A percentile compares a stretch with the other conserved stretches of the same genome.
Conservation (phyloP, 2,888 invertebrate genomes). For the Drosophila seclusa region DNA sequence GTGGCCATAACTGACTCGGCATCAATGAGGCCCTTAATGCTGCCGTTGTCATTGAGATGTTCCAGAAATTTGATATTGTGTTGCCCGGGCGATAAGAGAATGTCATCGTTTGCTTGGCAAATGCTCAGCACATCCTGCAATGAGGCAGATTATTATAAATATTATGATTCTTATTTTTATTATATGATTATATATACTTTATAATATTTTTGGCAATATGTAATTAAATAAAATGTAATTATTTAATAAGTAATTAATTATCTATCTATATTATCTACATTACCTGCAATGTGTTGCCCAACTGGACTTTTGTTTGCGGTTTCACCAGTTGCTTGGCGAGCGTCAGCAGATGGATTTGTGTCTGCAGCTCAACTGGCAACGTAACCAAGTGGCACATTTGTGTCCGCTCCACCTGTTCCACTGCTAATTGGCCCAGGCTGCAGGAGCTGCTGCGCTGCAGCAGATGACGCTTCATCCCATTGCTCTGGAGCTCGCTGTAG, state of each 20-base stretch:
- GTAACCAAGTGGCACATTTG: slow-evolving; percentile 84
- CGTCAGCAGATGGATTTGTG: slow-evolving; percentile 85
- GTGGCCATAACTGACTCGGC: slow-evolving; percentile 16
- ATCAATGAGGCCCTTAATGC: slow-evolving; percentile 65
- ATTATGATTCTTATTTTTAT: neutral
- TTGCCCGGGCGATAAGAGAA: slow-evolving; percentile 86
- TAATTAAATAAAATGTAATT: neutral
- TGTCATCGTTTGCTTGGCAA: slow-evolving; percentile 85
- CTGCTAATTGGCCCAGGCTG: slow-evolving; percentile 1
- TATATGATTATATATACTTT: too few species aligned
- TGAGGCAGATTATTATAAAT: neutral
- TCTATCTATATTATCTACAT: neutral
- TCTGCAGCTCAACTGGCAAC: slow-evolving; percentile 84
- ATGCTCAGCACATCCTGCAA: slow-evolving; percentile 82
- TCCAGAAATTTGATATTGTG: slow-evolving; percentile 86
- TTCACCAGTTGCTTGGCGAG: slow-evolving; percentile 83
- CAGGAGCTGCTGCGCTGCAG: slow-evolving; percentile 33
- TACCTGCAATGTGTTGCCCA: slow-evolving; percentile 83
- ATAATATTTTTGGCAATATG: neutral
- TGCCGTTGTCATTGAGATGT: slow-evolving; percentile 86
- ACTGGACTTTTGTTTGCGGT: slow-evolving; percentile 84
- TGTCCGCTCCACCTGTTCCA: slow-evolving; percentile 22
- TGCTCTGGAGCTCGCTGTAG: slow-evolving; percentile 81
- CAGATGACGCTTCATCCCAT: slow-evolving; percentile 42
- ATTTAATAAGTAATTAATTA: neutral